Base-by-base conservation (phyloP, 2,888 invertebrate genomes). In the Stegophylla sp. region DNA sequence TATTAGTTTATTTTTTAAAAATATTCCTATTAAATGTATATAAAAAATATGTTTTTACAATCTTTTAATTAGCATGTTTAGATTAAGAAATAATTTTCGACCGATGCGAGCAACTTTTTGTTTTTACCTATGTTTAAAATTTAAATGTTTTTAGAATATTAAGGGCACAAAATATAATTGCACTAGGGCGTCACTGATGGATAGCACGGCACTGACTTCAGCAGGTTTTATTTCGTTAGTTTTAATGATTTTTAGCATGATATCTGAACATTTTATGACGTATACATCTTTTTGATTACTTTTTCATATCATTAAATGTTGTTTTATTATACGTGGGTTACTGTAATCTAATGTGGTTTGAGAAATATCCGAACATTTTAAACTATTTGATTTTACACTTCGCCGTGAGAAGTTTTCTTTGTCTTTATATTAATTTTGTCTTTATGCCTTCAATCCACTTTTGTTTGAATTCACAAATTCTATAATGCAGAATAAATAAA, bases 241-340 rank as follows among this genome's bases (percentile, higher is more conserved):
- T 28, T 13, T 61, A 61, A 61, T 61, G 7, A 17, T 28, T 61
- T 61, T 61, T 61, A 61, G 28, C 28, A 61, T 61, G 28, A 61
- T 61, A 61, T 61, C 59, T 10, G 28, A 61, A 61, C 28, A 61
- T 61, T 28, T 61, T 15, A 15, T 61, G 59, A 7, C 17, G 17
- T 61, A 13, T 28, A 61, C 28, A 28, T 61, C 59, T 26, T 28
- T 61, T 26, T 61, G 28, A 4, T 28, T 61, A 61, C 59, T 61
- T 61, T 61, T 28, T 26, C 59, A 61, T 61, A 61, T 17, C 17
- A 61, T 61, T 7, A 61, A 61, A 61, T 61, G 7, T 34, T 63
- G 34, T 63, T 3, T 63, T 63, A 7, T 3, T n/a, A 34, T 34
- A 34, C 17, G 3, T 41, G 34, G 63, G 63, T 63, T n/a, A n/a